phyloP scores from a whole-genome alignment of 2,113 vertebrate genomes.

The Bubo scandiacus region DNA sequence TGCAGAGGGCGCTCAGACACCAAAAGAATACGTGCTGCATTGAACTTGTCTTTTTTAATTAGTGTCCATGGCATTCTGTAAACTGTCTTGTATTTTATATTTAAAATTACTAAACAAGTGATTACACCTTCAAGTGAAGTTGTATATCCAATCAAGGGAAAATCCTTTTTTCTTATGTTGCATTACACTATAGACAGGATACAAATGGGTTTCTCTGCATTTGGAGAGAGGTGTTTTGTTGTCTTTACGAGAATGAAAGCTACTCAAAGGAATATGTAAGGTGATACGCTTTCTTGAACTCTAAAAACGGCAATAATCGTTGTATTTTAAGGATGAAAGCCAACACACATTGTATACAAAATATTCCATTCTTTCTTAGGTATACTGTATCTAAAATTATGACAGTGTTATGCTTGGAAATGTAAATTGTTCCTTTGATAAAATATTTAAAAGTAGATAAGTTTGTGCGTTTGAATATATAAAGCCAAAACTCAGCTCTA shows the following conservation, averaged over 20 bases:
- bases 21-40: background rate
- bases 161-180: background rate
- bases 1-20: conserved; percentile 36
- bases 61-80: background rate
- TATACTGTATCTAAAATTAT: background rate
- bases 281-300: background rate
- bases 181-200: background rate
- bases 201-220: background rate
- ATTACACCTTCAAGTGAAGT: background rate
- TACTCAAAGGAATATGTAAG: background rate
- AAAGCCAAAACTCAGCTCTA: background rate
- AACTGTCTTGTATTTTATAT: background rate
- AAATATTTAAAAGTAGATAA: background rate
- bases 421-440: background rate
- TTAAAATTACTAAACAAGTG: background rate
- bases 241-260: background rate
- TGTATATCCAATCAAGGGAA: background rate
- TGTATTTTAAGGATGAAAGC: background rate
- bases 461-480: background rate
- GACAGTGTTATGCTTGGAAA: background rate
- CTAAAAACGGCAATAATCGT: background rate
- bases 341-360: background rate
- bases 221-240: background rate
- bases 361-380: background rate
- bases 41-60: background rate